These are phyloP conservation scores for Istiophorus platypterus DNA, from an alignment of 2,113 vertebrate genomes.

Conservation along the genomic window DNA sequence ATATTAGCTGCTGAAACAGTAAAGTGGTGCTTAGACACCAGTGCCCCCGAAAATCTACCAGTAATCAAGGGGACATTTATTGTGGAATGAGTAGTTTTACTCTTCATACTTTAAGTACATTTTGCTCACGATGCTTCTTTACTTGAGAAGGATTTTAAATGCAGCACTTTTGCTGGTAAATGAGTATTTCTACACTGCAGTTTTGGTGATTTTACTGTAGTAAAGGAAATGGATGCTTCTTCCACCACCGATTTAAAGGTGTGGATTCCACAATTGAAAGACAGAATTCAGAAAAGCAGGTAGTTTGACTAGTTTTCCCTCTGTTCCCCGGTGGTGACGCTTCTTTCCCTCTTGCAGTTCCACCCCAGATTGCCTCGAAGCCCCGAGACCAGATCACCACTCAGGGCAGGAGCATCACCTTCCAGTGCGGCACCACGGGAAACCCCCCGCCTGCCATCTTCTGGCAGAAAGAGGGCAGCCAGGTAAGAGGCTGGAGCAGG, in stretches of 20 bases:
- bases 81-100: too few relatives aligned
- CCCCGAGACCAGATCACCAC: conserved; percentile 95
- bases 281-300: neutral
- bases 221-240: neutral
- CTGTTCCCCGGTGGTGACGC: conserved; percentile 9
- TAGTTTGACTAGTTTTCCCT: neutral
- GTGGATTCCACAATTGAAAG: neutral
- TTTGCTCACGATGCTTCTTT: too few relatives aligned
- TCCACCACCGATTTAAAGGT: neutral
- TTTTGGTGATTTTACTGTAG: too few relatives aligned
- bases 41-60: too few relatives aligned
- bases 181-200: too few relatives aligned
- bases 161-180: neutral
- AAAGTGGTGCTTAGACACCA: too few relatives aligned
- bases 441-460: conserved; percentile 98
- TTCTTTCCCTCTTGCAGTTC: conserved; percentile 86
- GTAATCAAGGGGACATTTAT: too few relatives aligned
- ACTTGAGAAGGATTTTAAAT: too few relatives aligned
- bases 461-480: conserved; percentile 99
- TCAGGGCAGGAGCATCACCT: conserved; percentile 92
- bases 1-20: too few relatives aligned
- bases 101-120: too few relatives aligned
- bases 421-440: conserved; percentile 95
- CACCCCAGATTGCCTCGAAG: conserved; percentile 93
- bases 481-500: conserved; percentile 84